These are phyloP conservation scores for Ophion slaviceki DNA, from an alignment of 2,888 invertebrate genomes.

Conservation along the genomic window DNA sequence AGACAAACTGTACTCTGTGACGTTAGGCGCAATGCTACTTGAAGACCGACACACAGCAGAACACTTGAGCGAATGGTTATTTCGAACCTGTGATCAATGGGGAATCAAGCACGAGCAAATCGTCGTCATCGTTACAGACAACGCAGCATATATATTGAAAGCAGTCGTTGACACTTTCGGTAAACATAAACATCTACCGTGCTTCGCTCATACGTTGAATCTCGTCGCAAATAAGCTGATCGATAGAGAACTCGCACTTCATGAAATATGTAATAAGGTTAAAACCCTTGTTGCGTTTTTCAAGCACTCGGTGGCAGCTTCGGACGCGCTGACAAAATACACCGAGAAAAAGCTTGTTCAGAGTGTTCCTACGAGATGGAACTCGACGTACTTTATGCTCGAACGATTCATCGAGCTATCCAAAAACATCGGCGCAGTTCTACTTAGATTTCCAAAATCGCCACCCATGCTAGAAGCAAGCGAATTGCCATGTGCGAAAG, in stretches of 20 bases:
- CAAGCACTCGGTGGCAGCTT: conserved; percentile 58
- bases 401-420: conserved; percentile 56
- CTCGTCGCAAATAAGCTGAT: conserved; percentile 19
- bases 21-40: conserved; percentile 54
- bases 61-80: conserved; percentile 49
- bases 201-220: conserved; percentile 47
- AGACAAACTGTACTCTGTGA: conserved; percentile 44
- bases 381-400: conserved; percentile 67
- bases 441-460: conserved; percentile 63
- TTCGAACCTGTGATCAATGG: conserved; percentile 47
- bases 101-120: conserved; percentile 44
- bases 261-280: conserved; percentile 41
- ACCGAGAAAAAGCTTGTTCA: conserved; percentile 56
- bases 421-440: conserved; percentile 46
- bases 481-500: conserved; percentile 55
- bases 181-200: conserved; percentile 38
- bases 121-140: conserved; percentile 60
- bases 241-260: conserved; percentile 6
- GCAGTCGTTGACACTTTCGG: conserved; percentile 57
- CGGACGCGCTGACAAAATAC: conserved; percentile 48
- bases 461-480: conserved; percentile 61
- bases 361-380: conserved; percentile 67
- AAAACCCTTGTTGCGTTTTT: conserved; percentile 62
- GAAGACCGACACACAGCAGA: conserved; percentile 58
- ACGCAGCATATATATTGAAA: conserved; percentile 62